Evolutionary conservation across 2,797 vertebrate species (phyloP), one percentile per base, ranked within the genome.

Genomic region (Chloroceryle amazona): DNA sequence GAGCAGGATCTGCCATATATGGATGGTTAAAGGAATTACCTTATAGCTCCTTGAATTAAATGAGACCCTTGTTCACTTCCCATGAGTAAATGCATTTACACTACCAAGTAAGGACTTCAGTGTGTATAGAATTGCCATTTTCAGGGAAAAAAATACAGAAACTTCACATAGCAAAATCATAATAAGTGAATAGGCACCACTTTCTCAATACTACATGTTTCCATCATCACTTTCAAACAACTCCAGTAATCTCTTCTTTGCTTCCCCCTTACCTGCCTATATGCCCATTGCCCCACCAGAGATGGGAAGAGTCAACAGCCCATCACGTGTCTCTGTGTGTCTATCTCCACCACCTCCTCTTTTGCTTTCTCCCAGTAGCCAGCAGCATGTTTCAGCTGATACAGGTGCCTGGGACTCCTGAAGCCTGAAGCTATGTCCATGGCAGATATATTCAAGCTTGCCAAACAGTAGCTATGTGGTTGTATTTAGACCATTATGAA

Each of bases 251-350:
- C n/a, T 81, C 61, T 86, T 63, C 60, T 62, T 74, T 90, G 52
- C 6, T 55, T 86, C 21, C 88, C 37, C 7, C 21, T 31, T 51
- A 58, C 21, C 72, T 41, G 74, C 70, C 37, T 35, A 3, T 23
- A 37, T 74, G 62, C 51, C 54, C 21, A 8, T 61, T 71, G 61
- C 28, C 39, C 76, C 39, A 55, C 15, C 35, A 66, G 58, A 25
- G 10, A 4, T 13, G 41, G 44, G 51, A 42, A 49, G 51, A 44
- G 19, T 41, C 51, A 41, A 6, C 25, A 51, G 51, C 20, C 17
- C 22, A 6, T 25, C 23, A 6, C 0, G 0, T 31, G 39, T 58
- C 67, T n/a, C 1, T n/a, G 22, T 55, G 78, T 82, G 46, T 57
- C 41, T 31, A 5, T 4, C 37, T 51, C 10, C n/a, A 46, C 35